Base-by-base conservation (phyloP, 2,113 vertebrate genomes). In the Synchiropus splendidus region DNA sequence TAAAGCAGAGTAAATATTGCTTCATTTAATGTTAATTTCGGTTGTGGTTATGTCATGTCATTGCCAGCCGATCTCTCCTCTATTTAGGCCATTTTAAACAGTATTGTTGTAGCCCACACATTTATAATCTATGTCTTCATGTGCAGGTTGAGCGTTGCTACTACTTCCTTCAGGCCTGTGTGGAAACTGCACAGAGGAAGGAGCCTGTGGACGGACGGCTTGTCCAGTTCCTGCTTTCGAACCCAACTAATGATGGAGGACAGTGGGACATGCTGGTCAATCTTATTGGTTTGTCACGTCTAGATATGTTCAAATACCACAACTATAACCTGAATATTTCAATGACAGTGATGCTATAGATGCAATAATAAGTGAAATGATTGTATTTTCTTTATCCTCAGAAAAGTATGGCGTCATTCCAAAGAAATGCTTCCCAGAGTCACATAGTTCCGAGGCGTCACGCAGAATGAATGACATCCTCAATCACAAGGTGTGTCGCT, bases 211-310 rank as follows among this genome's bases (percentile, higher is more conserved):
- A 97, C 17, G 91, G 94, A 9, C 87, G 95, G 6, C 83, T 99
- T 51, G 70, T 91, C 15, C 95, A 99, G 45, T 98, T 88, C 72
- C 80, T 99, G 61, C 90, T 99, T 18, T 77, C 79, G 36, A 98
- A 99, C 70, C 94, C 95, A 45, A 87, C 86, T 0, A 97, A 94
- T 17, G 95, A 99, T 36, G 95, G 95, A 35, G 95, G 95, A 30
- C 95, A 99, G 50, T 99, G 94, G 95, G 92, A 97, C 61, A 99
- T 99, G 95, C 64, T 99, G 70, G 94, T 97, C 51, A 99, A 99
- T 60, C 87, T 99, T 50, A 86, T 99, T 51, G 92, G 95, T 99
- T 67, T 83, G 89, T 64, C 14, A 16, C 31, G 6, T n/a, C 16
- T 2, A 44, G 36, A 36, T 6, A 9, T 9, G 35, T 12, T 4